Base-by-base conservation (phyloP, 30 jellyfish, hydroid and myxozoan genomes). In the Nemopilema nomurai region DNA sequence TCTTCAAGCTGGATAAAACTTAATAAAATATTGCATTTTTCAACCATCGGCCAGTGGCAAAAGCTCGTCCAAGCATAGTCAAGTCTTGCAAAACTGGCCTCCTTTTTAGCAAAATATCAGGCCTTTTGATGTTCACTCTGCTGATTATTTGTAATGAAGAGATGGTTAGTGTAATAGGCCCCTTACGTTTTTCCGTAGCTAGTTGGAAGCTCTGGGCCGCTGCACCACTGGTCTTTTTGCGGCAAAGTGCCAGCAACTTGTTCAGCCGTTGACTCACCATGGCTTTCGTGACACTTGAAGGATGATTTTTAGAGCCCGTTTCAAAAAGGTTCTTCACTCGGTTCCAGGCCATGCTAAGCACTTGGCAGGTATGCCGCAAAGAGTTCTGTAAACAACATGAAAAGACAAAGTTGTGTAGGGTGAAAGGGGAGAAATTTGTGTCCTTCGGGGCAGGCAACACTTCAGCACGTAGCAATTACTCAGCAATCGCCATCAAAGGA, bases 361-460 rank as follows among this genome's bases (percentile, higher is more conserved):
- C 77, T 77, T 77, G 70, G 78, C 87, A 41, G 51, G 63, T 77
- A 69, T 77, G 75, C 87, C n/a, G 87, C 87, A 77, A 62, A 77
- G 78, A 77, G 75, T 63, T 76, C 86, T 53, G 87, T 77, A 77
- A 77, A 77, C 87, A 77, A 64, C 17, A 64, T 9, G n/a, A 23
- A 30, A 57, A 77, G 77, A 77, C 72, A 51, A 64, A 49, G 68
- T 20, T 62, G 78, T 51, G 65, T 1, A 26, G 33, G 49, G 51
- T 21, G 29, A 9, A 62, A 77, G 49, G 66, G 71, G 69, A 66
- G 30, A 22, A 24, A 16, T 62, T 6, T 13, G 66, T 17, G 17
- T 63, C 77, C 27, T 63, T 20, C 33, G 87, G 51, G 75, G 68
- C 87, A 32, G 22, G 8, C 27, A 62, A 57, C 66, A 57, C 23